These are phyloP conservation scores for Lasioglossum lativentre DNA, from an alignment of 2,888 invertebrate genomes.

Conservation along the genomic window DNA sequence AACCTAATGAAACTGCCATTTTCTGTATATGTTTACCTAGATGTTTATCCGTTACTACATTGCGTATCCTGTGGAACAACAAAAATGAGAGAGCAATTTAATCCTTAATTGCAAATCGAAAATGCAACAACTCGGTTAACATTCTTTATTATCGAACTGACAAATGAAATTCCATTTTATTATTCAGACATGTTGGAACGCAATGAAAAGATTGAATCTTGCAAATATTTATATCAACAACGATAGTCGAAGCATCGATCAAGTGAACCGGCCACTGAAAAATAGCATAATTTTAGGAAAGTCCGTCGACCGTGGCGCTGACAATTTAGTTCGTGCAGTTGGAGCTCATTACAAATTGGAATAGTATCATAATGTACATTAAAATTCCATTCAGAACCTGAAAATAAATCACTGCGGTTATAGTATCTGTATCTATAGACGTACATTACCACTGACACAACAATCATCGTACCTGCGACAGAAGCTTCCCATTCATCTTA, in stretches of 20 bases:
- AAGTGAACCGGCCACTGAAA: background rate
- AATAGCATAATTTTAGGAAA: background rate
- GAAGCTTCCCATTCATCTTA: background rate
- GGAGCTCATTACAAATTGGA: conserved; percentile 69
- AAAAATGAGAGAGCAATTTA: background rate
- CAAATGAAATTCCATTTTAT: too few relatives aligned
- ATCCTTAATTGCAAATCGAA: background rate
- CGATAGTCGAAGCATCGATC: background rate
- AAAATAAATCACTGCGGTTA: conserved; percentile 40
- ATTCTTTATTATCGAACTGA: background rate
- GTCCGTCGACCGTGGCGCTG: rapidly evolving
- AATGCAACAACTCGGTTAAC: background rate
- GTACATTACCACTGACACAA: background rate
- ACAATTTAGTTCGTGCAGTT: background rate
- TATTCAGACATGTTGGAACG: too few relatives aligned
- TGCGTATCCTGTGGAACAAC: too few relatives aligned
- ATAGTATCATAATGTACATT: conserved; percentile 77
- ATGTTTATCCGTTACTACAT: background rate
- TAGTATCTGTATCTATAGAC: background rate
- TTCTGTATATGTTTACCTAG: background rate
- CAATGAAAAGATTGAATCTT: background rate
- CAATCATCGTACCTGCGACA: background rate
- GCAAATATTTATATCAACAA: background rate
- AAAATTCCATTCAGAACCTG: conserved; percentile 76
- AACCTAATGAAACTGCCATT: background rate